Evolutionary conservation across 2,797 vertebrate genomes (phyloP).

Genomic region (Lophotriccus pileatus): DNA sequence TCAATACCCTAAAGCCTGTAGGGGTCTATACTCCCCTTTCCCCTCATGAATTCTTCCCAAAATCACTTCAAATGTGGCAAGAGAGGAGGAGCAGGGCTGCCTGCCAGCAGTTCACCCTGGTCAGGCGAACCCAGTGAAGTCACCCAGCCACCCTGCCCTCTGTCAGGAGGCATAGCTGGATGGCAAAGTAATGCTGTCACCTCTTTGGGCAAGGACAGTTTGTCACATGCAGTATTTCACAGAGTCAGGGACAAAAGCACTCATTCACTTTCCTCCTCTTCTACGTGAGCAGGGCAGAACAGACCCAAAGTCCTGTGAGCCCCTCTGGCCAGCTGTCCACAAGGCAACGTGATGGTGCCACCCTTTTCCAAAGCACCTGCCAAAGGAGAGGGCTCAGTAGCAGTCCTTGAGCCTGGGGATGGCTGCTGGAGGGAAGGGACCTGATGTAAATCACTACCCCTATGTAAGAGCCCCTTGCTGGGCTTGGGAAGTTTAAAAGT

Average conservation of each 20-base stretch:
- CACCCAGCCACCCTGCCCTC: background rate
- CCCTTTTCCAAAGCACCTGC: background rate
- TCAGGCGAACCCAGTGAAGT: background rate
- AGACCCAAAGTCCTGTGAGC: background rate
- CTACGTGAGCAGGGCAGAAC: background rate
- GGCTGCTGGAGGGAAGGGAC: background rate
- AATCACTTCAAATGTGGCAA: background rate
- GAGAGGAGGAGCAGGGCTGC: background rate
- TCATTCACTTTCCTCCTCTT: background rate
- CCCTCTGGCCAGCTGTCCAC: background rate
- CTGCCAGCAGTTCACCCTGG: background rate
- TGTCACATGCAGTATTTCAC: background rate
- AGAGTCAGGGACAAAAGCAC: background rate
- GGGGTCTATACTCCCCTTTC: background rate
- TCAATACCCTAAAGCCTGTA: rapidly evolving
- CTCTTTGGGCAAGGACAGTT: background rate
- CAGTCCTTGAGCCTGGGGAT: rapidly evolving
- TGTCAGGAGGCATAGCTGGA: background rate
- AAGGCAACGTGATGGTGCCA: background rate
- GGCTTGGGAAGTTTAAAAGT: background rate
- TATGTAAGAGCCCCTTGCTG: background rate
- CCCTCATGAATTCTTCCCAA: background rate
- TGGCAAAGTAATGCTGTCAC: background rate
- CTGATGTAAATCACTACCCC: background rate
- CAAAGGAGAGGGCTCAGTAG: background rate